These are phyloP conservation scores for Drosophila nr. perissopoda DNA, from an alignment of 2,888 invertebrate species.

Conservation along the genomic window DNA sequence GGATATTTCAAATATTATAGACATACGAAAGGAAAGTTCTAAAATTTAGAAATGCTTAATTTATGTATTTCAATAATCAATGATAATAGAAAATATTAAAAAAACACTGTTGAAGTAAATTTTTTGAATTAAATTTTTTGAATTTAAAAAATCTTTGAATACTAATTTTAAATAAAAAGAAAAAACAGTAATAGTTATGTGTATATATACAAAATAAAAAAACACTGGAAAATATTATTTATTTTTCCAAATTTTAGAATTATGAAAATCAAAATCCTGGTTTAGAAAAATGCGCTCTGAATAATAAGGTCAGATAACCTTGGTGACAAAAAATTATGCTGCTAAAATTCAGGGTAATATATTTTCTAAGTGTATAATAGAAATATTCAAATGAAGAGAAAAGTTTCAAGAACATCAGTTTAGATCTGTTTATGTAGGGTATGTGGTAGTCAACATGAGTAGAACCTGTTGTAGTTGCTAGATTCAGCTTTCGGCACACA, in stretches of 20 bases:
- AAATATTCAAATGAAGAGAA: background rate
- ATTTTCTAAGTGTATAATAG: too few relatives aligned
- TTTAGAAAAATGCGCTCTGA: background rate
- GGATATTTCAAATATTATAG: background rate
- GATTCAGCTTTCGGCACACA: slow-evolving; percentile 44
- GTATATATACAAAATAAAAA: background rate
- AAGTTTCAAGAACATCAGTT: background rate
- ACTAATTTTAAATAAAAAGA: too few relatives aligned
- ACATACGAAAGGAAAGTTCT: background rate
- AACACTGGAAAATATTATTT: too few relatives aligned
- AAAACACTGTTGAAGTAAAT: background rate
- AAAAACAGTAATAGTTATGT: background rate
- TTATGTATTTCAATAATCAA: background rate
- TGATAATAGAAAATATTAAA: background rate
- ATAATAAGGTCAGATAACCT: background rate
- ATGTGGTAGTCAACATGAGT: background rate
- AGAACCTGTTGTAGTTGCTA: slow-evolving; percentile 20
- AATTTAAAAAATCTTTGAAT: too few relatives aligned
- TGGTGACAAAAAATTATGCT: background rate
- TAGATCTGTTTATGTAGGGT: background rate
- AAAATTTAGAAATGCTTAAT: background rate
- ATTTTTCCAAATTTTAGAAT: background rate
- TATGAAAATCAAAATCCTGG: background rate
- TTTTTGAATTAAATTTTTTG: too few relatives aligned
- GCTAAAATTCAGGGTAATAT: background rate